These are phyloP conservation scores for Eupithecia insigniata DNA, from an alignment of 2,888 invertebrate genomes.

Conservation along the genomic window DNA sequence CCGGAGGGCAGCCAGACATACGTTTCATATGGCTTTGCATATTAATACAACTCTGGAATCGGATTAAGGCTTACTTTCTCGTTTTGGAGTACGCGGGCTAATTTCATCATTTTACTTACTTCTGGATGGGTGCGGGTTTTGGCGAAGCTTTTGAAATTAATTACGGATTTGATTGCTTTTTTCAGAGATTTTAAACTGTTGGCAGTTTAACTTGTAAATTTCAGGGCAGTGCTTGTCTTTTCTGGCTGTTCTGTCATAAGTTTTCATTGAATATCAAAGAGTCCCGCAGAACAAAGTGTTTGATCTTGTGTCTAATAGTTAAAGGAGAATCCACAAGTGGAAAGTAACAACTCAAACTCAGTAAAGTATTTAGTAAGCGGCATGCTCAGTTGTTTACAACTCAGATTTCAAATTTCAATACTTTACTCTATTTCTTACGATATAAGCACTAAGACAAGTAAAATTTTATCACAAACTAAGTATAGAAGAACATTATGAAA, in stretches of 20 bases:
- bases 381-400: too few species aligned
- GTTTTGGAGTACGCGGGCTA: conserved; percentile 2
- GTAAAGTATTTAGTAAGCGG: too few species aligned
- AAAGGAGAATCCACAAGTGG: too few species aligned
- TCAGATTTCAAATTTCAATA: too few species aligned
- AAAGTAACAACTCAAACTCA: too few species aligned
- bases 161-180: background rate
- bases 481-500: too few species aligned
- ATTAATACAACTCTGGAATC: conserved; percentile 55
- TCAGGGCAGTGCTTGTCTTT: background rate
- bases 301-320: background rate
- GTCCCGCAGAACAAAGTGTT: background rate
- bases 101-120: conserved; percentile 22
- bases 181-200: background rate
- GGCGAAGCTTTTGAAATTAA: background rate
- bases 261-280: background rate
- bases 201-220: too few species aligned
- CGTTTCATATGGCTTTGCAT: conserved; percentile 58
- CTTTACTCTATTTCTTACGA: too few species aligned
- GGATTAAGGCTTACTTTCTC: conserved; percentile 15
- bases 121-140: background rate
- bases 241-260: background rate
- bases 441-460: too few species aligned
- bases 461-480: too few species aligned
- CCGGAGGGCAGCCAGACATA: conserved; percentile 49